Conservation (phyloP, 2,797 vertebrate species). For the Bufotes viridis region DNA sequence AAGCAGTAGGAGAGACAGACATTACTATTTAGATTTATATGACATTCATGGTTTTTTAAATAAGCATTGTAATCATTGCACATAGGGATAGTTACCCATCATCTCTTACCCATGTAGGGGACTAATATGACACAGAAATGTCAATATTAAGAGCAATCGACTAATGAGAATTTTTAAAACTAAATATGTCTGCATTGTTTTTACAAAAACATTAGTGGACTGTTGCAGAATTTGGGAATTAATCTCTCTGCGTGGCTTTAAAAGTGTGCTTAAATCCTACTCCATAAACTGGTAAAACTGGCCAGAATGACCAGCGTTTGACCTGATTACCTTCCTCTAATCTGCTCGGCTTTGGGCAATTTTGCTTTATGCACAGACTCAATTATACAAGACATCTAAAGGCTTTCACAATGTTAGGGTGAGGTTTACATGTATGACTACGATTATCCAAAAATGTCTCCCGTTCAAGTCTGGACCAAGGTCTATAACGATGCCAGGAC, state of each 20-base stretch:
- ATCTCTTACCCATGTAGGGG: too few species aligned
- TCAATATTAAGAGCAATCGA: background rate
- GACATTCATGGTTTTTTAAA: too few species aligned
- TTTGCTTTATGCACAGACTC: conserved; percentile 69
- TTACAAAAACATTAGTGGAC: too few species aligned
- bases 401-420: background rate
- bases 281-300: background rate
- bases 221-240: background rate
- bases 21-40: too few species aligned
- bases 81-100: too few species aligned
- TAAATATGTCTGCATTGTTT: too few species aligned
- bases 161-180: too few species aligned
- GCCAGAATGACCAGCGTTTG: conserved; percentile 67
- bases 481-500: background rate
- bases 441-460: background rate
- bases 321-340: conserved; percentile 69
- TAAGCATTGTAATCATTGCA: too few species aligned
- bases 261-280: background rate
- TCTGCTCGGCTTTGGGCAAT: conserved; percentile 66
- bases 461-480: background rate
- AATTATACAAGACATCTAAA: conserved; percentile 51
- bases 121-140: background rate
- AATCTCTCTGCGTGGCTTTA: background rate
- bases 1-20: too few species aligned
- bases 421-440: too few species aligned